Evolutionary conservation across 1,140 invertebrate genomes (phyloP), one percentile per base, ranked within the genome.

Genomic region (Panagrolaimus sp.): DNA sequence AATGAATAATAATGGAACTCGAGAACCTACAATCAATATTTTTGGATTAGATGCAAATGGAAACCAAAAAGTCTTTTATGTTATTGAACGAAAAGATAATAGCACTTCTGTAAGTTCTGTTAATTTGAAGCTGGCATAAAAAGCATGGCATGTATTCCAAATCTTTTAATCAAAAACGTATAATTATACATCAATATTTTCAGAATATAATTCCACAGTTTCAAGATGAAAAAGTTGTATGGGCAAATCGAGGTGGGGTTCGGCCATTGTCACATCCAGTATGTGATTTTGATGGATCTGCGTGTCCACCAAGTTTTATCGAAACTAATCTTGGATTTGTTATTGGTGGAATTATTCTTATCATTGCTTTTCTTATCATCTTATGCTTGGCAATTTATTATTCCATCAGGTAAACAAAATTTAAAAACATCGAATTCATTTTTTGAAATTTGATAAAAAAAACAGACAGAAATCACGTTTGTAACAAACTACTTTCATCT

Each of bases 271-370:
- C 66, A 0, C 16, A 20, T 31, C 66, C 66, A 38, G 48, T 61
- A 44, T 67, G 66, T 63, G 66, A 46, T 13, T 67, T 67, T 31
- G 16, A 57, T 23, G 51, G 51, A 11, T n/a, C 13, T n/a, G 51
- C 51, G 3, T 57, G 51, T 57, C 51, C 51, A 16, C 20, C 20
- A 8, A 11, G 14, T 2, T 57, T 57, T 25, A 57, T 57, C 5
- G 51, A 57, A 20, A 25, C 27, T 5, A 25, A 57, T 57, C 51
- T 57, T n/a, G 51, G 51, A n/a, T 57, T 20, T n/a, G 43, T 43
- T 1, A 67, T 67, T 23, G 23, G 47, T 9, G 66, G 23, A 1
- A 23, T 67, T 13, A 43, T 61, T 53, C 13, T 61, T 7, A 61
- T 67, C 13, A 13, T 42, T 13, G 13, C 38, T n/a, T 23, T 67